Evolutionary conservation across 2,888 invertebrate genomes (phyloP), one percentile per base, ranked within the genome.

Genomic region (Morpho helenor): DNA sequence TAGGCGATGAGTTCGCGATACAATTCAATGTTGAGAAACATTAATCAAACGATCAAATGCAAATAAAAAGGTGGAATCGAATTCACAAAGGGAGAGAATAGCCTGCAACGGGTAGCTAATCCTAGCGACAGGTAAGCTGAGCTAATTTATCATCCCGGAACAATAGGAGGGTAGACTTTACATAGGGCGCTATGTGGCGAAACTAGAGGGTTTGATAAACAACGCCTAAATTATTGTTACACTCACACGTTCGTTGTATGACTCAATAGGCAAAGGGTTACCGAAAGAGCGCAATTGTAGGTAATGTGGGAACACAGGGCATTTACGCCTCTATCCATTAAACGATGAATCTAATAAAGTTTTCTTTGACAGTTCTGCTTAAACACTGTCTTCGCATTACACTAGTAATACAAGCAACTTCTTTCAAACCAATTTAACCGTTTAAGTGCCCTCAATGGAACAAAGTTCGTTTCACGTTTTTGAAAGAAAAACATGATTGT

Each of bases 91-190:
- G 83, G 85, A 77, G 84, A 78, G 80, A 77, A 83, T 78, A 74
- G 76, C 74, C 72, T 71, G 73, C 67, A 68, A 71, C 69, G 73
- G 83, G 81, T 77, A 69, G 68, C 79, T 87, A 88, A 89, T 86
- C 87, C 87, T 69, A 66, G 71, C 76, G 85, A 80, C 89, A 89
- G 89, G 89, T 89, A 88, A 87, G 87, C 87, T 80, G 66, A 60
- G 75, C 82, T 86, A 87, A 89, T 89, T 89, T 87, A 88, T 89
- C 89, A 89, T 89, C 79, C 77, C 80, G 73, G 80, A 87, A 88
- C 88, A 89, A 89, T 80, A 74, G 83, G 81, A 81, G 80, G 75
- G 66, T 60, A 56, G 65, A 65, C 60, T 66, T 61, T 66, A 68
- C 64, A 68, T 66, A 68, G 63, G 61, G 56, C 51, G 57, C 65